Evolutionary conservation across 2,797 vertebrate species (phyloP), one percentile per base, ranked within the genome.

Genomic region (Cyclura pinguis): DNA sequence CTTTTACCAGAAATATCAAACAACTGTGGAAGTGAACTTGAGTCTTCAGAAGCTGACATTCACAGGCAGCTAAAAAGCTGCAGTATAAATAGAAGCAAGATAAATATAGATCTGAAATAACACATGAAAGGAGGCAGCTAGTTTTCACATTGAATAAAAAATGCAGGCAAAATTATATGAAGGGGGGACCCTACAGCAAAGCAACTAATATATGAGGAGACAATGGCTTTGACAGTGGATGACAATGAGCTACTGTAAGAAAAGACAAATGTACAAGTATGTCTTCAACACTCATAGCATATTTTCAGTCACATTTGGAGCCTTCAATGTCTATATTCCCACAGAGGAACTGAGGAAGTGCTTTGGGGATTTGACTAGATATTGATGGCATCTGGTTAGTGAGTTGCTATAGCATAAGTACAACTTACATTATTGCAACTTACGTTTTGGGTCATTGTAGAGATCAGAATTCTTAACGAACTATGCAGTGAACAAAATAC

Each of bases 91-190:
- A 73, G 29, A 32, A 80, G 22, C 42, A 35, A 55, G 7, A 42
- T 27, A 86, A 69, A 90, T 89, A 55, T 5, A 92, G 64, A 89
- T 87, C 1, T 38, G 27, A 77, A 90, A 86, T 83, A 91, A 74
- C 0, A 86, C 73, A 78, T 92, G 72, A 83, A 91, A 83, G 57
- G 16, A 76, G 62, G 50, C 2, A 81, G 29, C 47, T 88, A 86
- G 22, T 85, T 90, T 87, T 0, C 0, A 80, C 7, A 1, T 0
- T 77, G 81, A 64, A 24, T 72, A 14, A n/a, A 38, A 73, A 76
- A 29, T 74, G 35, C 35, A 74, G 55, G 42, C 24, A 74, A 77
- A 50, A 92, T 77, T 84, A 3, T 55, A 32, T 86, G 0, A 76
- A 35, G 18, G 85, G 59, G 24, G 62, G 81, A 12, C 32, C 6